Base-by-base conservation (phyloP, 2,888 invertebrate genomes). In the Cancer borealis region DNA sequence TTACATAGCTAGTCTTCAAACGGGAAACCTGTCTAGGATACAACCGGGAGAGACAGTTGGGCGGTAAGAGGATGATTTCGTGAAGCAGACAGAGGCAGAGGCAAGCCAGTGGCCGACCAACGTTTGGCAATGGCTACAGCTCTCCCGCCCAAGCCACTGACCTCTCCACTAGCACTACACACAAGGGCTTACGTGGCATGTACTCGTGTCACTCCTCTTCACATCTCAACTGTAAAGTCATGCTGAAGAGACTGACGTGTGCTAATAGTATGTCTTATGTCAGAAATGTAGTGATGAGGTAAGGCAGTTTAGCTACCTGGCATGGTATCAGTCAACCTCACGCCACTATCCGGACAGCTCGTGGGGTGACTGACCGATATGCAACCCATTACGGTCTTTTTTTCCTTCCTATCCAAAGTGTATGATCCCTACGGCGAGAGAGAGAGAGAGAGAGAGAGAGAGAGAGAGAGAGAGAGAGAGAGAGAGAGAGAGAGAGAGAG, bases 401-500 rank as follows among this genome's bases (percentile, higher is more conserved):
- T 84, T 84, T 66, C 66, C 12, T 84, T 84, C 73, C 73, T 73
- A 73, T 21, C 73, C 73, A 73, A 54, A 54, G 54, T 54, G 54
- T 14, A 54, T 14, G 54, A 54, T 54, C 8, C 54, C 54, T 54
- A 54, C 54, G 54, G 8, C 10, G 54, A 0, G 5, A 73, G 73
- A 73, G 73, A 73, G 73, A 73, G 73, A 73, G 73, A 73, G 73
- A 73, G 73, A 73, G 73, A 73, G 73, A 73, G 73, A 73, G 73
- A 73, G 66, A 73, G 66, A 73, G 66, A 73, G 66, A 54, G 79
- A 84, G 79, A 84, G 79, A 84, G 79, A 84, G 79, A 84, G 79
- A 84, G 79, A 84, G 79, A 84, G 30, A 66, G 66, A 66, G 66
- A 66, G 66, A 21, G 66, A 66, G 54, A 54, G 54, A 54, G 39